Base-by-base conservation (phyloP, 2,888 invertebrate genomes). In the Harmothoe impar region DNA sequence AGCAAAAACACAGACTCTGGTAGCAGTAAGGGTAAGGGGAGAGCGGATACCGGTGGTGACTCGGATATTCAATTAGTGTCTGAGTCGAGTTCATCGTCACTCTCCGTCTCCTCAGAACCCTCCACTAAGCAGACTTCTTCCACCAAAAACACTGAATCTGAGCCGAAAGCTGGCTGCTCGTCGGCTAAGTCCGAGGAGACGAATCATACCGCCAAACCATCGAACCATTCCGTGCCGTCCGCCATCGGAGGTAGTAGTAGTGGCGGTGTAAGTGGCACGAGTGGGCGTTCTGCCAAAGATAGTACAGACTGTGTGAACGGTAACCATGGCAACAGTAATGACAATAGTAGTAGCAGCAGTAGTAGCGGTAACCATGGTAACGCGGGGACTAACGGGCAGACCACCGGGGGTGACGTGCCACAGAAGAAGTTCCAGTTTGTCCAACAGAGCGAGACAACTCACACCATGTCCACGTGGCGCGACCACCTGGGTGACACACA, bases 381-480 rank as follows among this genome's bases (percentile, higher is more conserved):
- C 20, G 31, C 5, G 5, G 12, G 43, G 7, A 43, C n/a, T 23
- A 23, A 0, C 1, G 0, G 12, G 1, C 1, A 33, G 5, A n/a
- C 0, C 56, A 54, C 54, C 1, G 20, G n/a, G n/a, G 25, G 25
- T 23, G 20, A 52, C 0, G 15, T 25, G 29, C 20, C 54, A 12
- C 52, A 52, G 10, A 29, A 86, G 29, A 86, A 86, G 25, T 86
- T 86, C 86, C 86, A 86, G 56, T 86, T 86, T 86, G 86, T 86
- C 29, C 25, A 52, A 29, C 86, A 86, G 54, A 51, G 84, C 20
- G 84, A 35, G 10, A 17, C 52, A 15, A 31, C 88, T 54, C 29
- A 52, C 20, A 33, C 35, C 0, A 0, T 31, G 25, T 62, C 68
- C 0, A 31, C 68, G 1, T 89, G 89, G 89, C 62, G 68, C 15